A percentile compares a stretch with the other conserved stretches of the same genome.
phyloP scores from a whole-genome alignment of 2,888 invertebrate genomes.

The Amorpha juglandis region DNA sequence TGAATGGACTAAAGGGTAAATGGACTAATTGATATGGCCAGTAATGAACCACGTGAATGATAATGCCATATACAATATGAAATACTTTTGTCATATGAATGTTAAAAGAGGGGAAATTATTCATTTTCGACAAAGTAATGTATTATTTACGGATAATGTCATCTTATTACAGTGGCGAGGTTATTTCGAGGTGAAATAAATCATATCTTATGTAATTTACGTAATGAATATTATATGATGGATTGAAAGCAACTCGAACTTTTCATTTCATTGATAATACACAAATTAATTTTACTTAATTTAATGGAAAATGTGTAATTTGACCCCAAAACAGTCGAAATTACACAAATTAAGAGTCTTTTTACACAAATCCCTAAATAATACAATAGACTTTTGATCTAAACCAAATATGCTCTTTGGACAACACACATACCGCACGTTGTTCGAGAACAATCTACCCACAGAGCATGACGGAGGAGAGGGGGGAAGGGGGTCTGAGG shows the following conservation, averaged over 20 bases:
- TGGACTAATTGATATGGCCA: constrained; percentile 1
- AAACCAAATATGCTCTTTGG: background rate
- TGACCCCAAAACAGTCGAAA: too few species aligned
- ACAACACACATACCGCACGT: background rate
- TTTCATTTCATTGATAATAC: too few species aligned
- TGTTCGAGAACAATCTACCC: constrained; percentile 20
- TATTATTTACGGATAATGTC: background rate
- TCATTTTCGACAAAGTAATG: background rate
- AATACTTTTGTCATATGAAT: background rate
- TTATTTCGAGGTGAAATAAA: background rate
- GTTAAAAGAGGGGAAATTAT: constrained; percentile 6
- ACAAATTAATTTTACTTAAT: too few species aligned
- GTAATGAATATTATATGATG: too few species aligned
- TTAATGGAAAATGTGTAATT: too few species aligned
- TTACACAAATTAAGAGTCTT: too few species aligned
- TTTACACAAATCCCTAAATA: too few species aligned
- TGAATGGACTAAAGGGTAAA: constrained; percentile 1
- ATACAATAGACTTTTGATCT: too few species aligned
- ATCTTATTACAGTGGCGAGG: background rate
- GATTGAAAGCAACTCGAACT: too few species aligned
- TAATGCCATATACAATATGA: background rate
- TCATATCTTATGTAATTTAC: too few species aligned
- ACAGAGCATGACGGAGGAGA: too few species aligned
- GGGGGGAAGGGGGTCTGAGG: too few species aligned
- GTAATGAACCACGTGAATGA: background rate